A percentile compares a stretch with the other conserved stretches of the same genome.
Conservation (phyloP, 2,113 vertebrate species). For the Orientallactaga bullata region DNA sequence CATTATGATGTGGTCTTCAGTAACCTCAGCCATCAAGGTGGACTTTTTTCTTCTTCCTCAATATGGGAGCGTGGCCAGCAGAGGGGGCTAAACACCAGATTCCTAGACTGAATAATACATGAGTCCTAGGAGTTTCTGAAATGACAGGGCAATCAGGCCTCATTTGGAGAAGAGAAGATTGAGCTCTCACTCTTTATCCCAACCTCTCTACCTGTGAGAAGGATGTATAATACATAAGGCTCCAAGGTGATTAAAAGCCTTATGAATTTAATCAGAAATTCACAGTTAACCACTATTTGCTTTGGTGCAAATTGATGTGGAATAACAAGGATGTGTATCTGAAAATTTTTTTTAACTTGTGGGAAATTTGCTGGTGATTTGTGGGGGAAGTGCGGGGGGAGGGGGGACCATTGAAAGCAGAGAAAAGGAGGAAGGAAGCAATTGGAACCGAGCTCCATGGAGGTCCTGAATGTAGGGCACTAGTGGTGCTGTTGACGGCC, state of each 20-base stretch:
- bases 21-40: rapidly evolving
- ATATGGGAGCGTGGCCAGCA: not conserved
- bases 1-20: rapidly evolving
- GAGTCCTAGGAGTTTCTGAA: slow-evolving; percentile 38
- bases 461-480: slow-evolving; percentile 23
- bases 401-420: slow-evolving; percentile 4
- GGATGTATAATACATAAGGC: slow-evolving; percentile 66
- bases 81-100: slow-evolving; percentile 50
- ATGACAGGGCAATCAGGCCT: slow-evolving; percentile 66
- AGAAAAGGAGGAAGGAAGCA: slow-evolving; percentile 76
- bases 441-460: slow-evolving; percentile 39
- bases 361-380: slow-evolving; percentile 75
- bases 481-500: not conserved
- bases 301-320: slow-evolving; percentile 67
- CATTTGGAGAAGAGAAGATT: slow-evolving; percentile 72
- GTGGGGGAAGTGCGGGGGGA: slow-evolving; percentile 42
- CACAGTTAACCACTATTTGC: slow-evolving; percentile 62
- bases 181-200: slow-evolving; percentile 66
- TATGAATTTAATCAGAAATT: slow-evolving; percentile 72
- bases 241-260: slow-evolving; percentile 70
- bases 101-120: not conserved
- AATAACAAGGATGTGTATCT: slow-evolving; percentile 52
- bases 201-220: slow-evolving; percentile 68
- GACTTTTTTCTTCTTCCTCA: rapidly evolving
- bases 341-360: slow-evolving; percentile 68